Base-by-base conservation (phyloP, 2,888 invertebrate genomes). In the Villa cingulata region DNA sequence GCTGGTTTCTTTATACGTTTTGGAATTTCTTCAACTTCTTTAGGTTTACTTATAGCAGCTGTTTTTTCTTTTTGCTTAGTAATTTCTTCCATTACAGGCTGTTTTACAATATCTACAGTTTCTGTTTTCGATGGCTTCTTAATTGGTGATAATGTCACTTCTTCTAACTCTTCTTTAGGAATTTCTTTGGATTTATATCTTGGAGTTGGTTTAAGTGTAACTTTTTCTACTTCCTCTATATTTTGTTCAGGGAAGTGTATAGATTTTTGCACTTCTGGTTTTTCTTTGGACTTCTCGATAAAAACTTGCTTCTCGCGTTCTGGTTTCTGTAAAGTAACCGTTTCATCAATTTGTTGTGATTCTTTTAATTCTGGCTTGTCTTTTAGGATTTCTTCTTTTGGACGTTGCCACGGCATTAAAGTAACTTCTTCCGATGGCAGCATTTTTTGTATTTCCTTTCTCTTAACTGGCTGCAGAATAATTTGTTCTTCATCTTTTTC, bases 151-250 rank as follows among this genome's bases (percentile, higher is more conserved):
- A 23, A 23, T 6, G 23, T 23, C 5, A 23, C 23, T 23, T 23
- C 5, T 23, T 23, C 23, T 23, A 23, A 4, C 23, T 4, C 7
- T 23, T 23, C 23, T 23, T 23, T 23, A 7, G 4, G 23, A 7
- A 6, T 23, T 23, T 23, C 23, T 23, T 23, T n/a, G n/a, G n/a
- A n/a, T n/a, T 23, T 23, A 48, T 6, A 7, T 36, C 50, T 54
- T 1, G n/a, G n/a, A n/a, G n/a, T n/a, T n/a, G 51, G 53, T 50
- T 47, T 50, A 39, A 46, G 43, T 46, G 38, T 58, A 29, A 57
- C 54, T 45, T 55, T 50, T 19, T 57, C 54, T 43, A 57, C 54
- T 52, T 61, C 53, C 53, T 66, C 59, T 3, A 63, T 59, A 41
- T 62, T 62, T 3, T 49, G 51, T 39, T 57, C 34, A 34, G 5